Conservation (phyloP, 2,888 invertebrate species). For the Litoditis marina region DNA sequence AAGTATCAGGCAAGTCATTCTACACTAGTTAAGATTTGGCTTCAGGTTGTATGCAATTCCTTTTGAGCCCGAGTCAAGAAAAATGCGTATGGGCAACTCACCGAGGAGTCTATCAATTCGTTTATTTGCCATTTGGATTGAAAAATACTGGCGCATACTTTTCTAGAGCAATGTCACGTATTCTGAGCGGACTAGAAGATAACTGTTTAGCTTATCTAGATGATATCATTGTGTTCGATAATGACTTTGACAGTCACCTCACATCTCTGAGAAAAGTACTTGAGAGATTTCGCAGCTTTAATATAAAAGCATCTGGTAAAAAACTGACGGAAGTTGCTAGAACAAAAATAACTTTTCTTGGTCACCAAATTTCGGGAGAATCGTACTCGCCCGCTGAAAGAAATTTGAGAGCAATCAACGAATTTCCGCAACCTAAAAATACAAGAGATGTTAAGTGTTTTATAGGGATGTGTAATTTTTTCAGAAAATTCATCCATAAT, state of each 20-base stretch:
- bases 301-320: constrained; percentile 24
- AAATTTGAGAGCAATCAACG: constrained; percentile 20
- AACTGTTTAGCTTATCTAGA: constrained; percentile 13
- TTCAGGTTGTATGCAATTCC: not conserved
- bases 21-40: constrained; percentile 28
- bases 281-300: constrained; percentile 16
- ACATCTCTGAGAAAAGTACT: constrained; percentile 17
- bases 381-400: constrained; percentile 16
- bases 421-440: constrained; percentile 24
- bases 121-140: constrained; percentile 5
- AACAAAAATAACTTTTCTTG: not conserved
- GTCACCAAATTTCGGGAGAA: not conserved
- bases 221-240: constrained; percentile 2
- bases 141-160: not conserved
- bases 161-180: not conserved
- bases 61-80: not conserved
- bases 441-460: constrained; percentile 27
- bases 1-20: constrained; percentile 13
- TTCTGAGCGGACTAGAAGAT: not conserved
- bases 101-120: constrained; percentile 4
- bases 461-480: constrained; percentile 34
- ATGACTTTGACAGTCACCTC: not conserved
- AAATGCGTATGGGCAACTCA: constrained; percentile 3
- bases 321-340: constrained; percentile 23
- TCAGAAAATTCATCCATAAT: constrained; percentile 14